Evolutionary conservation across 2,888 invertebrate genomes (phyloP), one percentile per base, ranked within the genome.

Genomic region (Cabera pusaria): DNA sequence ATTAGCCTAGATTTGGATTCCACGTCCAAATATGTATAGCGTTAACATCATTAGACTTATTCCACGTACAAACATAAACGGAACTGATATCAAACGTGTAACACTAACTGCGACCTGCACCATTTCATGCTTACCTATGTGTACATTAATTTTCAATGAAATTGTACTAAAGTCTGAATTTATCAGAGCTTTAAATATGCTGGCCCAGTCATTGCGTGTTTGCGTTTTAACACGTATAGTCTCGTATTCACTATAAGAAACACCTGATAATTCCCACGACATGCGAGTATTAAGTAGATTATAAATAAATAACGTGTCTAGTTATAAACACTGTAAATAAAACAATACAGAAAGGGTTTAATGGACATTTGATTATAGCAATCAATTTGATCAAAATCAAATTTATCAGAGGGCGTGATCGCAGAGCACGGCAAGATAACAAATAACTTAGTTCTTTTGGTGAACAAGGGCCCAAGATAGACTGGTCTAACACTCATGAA

Each of bases 221-320:
- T 43, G 44, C 35, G 29, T 31, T 50, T 48, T 39, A 49, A 31
- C 45, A 47, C 50, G 5, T 28, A 35, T n/a, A n/a, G n/a, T n/a
- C n/a, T n/a, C 24, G 41, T 37, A 47, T 44, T 22, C 49, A 45
- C 38, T 51, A 44, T 49, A 48, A 45, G 23, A 29, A 40, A 36
- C 51, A 52, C 45, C 36, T 62, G 65, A 35, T 44, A 34, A 44
- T 53, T 65, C 63, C 49, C 65, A 63, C 52, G 45, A 8, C 18
- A 9, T 11, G 23, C 8, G 27, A 5, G 11, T 28, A 31, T 38
- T 36, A 21, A 37, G 24, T 31, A 34, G 36, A 10, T 32, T 18
- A 16, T 22, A 32, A 35, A 42, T 44, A 18, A 41, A 35, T 37
- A 43, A 42, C 22, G 11, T 11, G 25, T 35, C 12, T 29, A 12